Conservation (phyloP, 2,113 vertebrate species). For the Nyctibius bracteatus region DNA sequence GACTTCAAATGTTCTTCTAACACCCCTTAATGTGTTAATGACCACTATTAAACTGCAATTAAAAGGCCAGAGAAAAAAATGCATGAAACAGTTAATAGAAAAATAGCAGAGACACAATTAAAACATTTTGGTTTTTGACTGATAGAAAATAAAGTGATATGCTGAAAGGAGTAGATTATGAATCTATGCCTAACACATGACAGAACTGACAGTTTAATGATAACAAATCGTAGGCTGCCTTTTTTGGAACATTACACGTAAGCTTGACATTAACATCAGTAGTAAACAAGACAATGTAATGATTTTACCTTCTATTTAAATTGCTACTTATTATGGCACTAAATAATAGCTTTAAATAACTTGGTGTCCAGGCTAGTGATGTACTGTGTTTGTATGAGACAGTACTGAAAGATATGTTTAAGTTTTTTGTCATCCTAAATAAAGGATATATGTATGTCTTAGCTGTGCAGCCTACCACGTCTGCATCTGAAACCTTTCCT, state of each 20-base stretch:
- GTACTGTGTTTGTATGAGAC: slow-evolving; percentile 68
- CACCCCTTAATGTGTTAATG: slow-evolving; percentile 94
- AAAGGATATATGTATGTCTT: slow-evolving; percentile 71
- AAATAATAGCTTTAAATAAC: slow-evolving; percentile 83
- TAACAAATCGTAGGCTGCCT: slow-evolving; percentile 86
- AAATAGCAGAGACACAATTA: slow-evolving; percentile 82
- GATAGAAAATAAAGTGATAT: slow-evolving; percentile 84
- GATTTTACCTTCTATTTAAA: slow-evolving; percentile 81
- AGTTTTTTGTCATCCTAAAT: slow-evolving; percentile 76
- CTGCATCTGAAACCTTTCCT: slow-evolving; percentile 66
- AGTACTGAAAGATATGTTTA: slow-evolving; percentile 75
- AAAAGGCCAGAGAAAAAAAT: slow-evolving; percentile 85
- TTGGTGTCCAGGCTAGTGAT: slow-evolving; percentile 77
- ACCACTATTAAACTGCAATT: slow-evolving; percentile 94
- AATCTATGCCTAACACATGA: slow-evolving; percentile 78
- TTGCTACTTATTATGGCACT: slow-evolving; percentile 80
- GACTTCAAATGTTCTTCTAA: slow-evolving; percentile 89
- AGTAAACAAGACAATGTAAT: slow-evolving; percentile 83
- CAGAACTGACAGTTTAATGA: slow-evolving; percentile 90
- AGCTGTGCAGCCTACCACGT: not conserved
- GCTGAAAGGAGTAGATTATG: slow-evolving; percentile 73
- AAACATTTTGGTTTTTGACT: slow-evolving; percentile 76
- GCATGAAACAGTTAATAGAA: slow-evolving; percentile 88
- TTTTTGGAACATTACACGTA: slow-evolving; percentile 69
- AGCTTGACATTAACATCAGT: slow-evolving; percentile 79